Conservation (phyloP, 2,113 vertebrate genomes). For the Neoarius graeffei region DNA sequence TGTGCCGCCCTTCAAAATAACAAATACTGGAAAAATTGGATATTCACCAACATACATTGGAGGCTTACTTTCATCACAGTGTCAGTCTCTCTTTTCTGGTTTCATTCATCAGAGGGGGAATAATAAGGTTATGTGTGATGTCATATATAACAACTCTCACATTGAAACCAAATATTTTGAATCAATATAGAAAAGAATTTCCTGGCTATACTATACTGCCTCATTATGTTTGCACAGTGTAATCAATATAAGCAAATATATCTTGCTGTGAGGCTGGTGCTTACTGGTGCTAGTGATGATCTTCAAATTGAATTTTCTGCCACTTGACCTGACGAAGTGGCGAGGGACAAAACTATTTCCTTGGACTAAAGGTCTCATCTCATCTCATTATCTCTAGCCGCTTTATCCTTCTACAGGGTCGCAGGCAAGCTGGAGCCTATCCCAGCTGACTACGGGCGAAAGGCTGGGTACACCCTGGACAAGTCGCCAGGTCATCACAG, state of each 20-base stretch:
- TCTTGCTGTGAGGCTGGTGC: conserved; percentile 2
- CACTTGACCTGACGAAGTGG: conserved; percentile 39
- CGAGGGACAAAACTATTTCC: conserved; percentile 4
- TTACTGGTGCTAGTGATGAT: conserved; percentile 9
- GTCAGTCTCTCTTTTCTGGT: conserved; percentile 34
- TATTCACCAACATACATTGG: conserved; percentile 25
- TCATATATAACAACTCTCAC: conserved; percentile 45
- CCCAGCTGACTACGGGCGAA: too few species aligned
- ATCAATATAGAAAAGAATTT: conserved; percentile 54
- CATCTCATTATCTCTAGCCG: too few species aligned
- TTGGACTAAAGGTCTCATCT: background rate
- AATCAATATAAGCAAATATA: conserved; percentile 51
- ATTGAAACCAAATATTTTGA: conserved; percentile 51
- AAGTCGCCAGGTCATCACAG: too few species aligned
- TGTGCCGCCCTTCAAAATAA: too few species aligned
- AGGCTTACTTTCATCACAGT: conserved; percentile 18
- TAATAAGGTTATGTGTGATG: conserved; percentile 49
- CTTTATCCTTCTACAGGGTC: too few species aligned
- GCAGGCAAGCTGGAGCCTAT: too few species aligned
- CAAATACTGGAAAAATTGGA: conserved; percentile 2
- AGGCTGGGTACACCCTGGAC: too few species aligned
- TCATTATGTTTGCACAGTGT: conserved; percentile 47
- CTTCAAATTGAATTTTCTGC: conserved; percentile 37
- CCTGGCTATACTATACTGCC: conserved; percentile 25
- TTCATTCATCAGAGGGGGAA: conserved; percentile 19